Evolutionary conservation across 2,888 invertebrate genomes (phyloP).

Genomic region (Eutolmus rufibarbis): DNA sequence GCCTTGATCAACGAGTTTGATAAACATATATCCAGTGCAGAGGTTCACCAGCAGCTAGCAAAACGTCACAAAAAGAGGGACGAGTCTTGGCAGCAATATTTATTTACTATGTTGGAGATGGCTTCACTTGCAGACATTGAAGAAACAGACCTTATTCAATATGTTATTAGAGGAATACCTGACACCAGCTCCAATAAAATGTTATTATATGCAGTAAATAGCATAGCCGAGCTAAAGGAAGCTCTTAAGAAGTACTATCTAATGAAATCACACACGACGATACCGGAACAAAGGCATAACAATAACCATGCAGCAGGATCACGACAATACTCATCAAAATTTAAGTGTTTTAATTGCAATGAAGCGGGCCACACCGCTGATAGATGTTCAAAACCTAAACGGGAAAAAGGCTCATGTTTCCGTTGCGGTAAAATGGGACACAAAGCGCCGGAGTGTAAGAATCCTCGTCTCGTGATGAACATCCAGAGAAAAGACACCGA

Average conservation of each 20-base stretch:
- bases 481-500: neutral
- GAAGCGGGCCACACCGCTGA: neutral
- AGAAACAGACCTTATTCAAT: no score
- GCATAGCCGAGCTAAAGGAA: neutral
- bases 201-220: no score
- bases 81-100: no score
- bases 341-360: constrained; percentile 43
- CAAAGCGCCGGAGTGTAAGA: neutral
- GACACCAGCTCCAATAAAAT: no score
- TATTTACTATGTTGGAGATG: no score
- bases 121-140: no score
- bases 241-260: constrained; percentile 16
- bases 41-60: no score
- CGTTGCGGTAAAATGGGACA: constrained; percentile 40
- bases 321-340: neutral
- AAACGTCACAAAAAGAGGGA: no score
- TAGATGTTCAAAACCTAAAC: constrained; percentile 6
- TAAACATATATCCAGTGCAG: no score
- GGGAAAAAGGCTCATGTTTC: constrained; percentile 34
- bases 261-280: neutral
- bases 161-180: no score
- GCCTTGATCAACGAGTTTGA: no score
- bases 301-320: neutral
- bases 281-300: neutral
- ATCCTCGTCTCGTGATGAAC: no score